Conservation (phyloP, 2,888 invertebrate genomes). For the Rosalia funebris region DNA sequence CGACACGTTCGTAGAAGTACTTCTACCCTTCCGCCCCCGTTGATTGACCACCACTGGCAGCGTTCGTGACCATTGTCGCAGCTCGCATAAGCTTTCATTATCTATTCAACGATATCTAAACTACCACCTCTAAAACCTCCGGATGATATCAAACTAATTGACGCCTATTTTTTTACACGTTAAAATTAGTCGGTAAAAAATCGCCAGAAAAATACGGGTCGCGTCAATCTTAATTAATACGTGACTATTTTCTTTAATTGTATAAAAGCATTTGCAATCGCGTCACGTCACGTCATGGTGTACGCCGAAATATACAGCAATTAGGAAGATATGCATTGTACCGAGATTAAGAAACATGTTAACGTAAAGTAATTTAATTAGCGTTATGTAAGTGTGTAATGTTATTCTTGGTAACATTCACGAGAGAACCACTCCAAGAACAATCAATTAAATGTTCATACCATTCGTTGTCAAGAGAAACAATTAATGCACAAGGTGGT, state of each 20-base stretch:
- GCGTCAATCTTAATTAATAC: slow-evolving; percentile 24
- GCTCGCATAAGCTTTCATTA: slow-evolving; percentile 1
- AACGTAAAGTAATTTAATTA: slow-evolving; percentile 3
- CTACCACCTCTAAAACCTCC: slow-evolving; percentile 16
- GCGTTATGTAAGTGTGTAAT: neutral
- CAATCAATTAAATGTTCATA: neutral
- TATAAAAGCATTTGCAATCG: slow-evolving; percentile 27
- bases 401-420: neutral
- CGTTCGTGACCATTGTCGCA: slow-evolving; percentile 16
- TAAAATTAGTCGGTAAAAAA: slow-evolving; percentile 20
- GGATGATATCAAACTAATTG: slow-evolving; percentile 22
- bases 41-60: too few relatives aligned
- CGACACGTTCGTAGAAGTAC: too few relatives aligned
- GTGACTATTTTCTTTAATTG: slow-evolving; percentile 19
- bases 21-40: too few relatives aligned
- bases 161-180: slow-evolving; percentile 20
- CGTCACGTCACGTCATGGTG: slow-evolving; percentile 9
- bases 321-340: slow-evolving; percentile 9
- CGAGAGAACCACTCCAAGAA: neutral
- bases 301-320: slow-evolving; percentile 12
- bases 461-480: too few relatives aligned
- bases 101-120: slow-evolving; percentile 9
- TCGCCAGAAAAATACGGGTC: slow-evolving; percentile 11
- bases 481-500: too few relatives aligned
- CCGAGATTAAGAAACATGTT: slow-evolving; percentile 1